Base-by-base conservation (phyloP, 2,797 vertebrate species). In the Bovichtus variegatus region DNA sequence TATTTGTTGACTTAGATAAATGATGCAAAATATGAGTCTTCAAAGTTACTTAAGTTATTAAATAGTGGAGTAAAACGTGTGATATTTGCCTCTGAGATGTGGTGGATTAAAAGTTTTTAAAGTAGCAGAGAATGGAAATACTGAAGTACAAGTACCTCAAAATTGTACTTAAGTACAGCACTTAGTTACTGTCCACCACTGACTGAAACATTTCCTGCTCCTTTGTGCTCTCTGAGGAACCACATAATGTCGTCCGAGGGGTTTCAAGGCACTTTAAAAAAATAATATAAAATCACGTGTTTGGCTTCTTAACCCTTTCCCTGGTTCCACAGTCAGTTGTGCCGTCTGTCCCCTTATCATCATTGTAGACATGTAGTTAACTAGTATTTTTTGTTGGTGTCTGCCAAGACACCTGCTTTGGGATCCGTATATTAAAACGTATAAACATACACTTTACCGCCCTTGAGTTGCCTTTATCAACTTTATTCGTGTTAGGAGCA, bases 401-500 rank as follows among this genome's bases (percentile, higher is more conserved):
- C 81, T 59, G 11, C n/a, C 11, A 25, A 57, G 73, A 66, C 83
- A 89, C 89, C 80, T 91, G 81, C 29, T 70, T n/a, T 62, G 27
- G 19, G 43, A 29, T 51, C 19, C 6, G 9, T 70, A 7, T 60
- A 63, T 72, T 40, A 54, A 77, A 50, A 13, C 18, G 10, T 11
- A 61, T 13, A 49, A 47, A 77, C 21, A 5, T 10, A 5, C 38
- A 51, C 5, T 49, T 4, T 36, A 51, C 73, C 11, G n/a, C 40
- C 34, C 38, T 59, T 9, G 18, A 61, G 23, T 38, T 64, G 31
- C 10, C 44, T 78, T 83, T 64, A 74, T 65, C 49, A 23, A 3
- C 47, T 16, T 63, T 7, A 43, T 59, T 36, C 79, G 67, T 53
- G 36, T 70, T 1, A 7, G 58, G 5, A 74, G 58, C 49, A 55